These are phyloP conservation scores for Alethe diademata DNA, from an alignment of 2,113 vertebrate genomes.

Conservation along the genomic window DNA sequence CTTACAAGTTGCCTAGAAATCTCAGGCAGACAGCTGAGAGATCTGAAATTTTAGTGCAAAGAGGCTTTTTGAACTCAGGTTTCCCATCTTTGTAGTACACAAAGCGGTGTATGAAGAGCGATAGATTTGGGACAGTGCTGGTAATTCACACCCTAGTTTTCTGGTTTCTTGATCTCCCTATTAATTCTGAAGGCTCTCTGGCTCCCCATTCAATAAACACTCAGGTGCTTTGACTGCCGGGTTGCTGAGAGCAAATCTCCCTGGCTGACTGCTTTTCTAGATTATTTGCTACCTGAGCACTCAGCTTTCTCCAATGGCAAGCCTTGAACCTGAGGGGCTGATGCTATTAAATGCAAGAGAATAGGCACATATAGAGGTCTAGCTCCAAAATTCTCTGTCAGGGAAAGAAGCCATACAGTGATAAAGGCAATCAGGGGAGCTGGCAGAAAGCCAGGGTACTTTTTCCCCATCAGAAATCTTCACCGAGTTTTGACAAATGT, in stretches of 20 bases:
- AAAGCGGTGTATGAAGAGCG: background rate
- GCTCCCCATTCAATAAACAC: background rate
- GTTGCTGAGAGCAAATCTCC: background rate
- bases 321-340: background rate
- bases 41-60: background rate
- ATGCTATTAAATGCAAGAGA: background rate
- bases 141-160: background rate
- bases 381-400: background rate
- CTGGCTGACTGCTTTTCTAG: conserved; percentile 36
- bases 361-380: background rate
- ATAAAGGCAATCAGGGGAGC: background rate
- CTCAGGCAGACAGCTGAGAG: background rate
- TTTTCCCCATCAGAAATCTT: background rate
- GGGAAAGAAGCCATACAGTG: background rate
- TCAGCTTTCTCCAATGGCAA: background rate
- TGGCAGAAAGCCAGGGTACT: background rate
- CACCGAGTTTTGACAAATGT: background rate
- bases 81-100: background rate
- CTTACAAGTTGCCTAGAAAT: background rate
- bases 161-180: background rate
- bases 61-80: background rate
- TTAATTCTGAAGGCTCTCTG: conserved; percentile 9
- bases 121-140: background rate
- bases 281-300: background rate
- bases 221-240: background rate